Percentiles rank a stretch among this genome's conserved stretches.
Evolutionary conservation across 2,113 vertebrate species (phyloP).

Genomic region (Noctilio leporinus): DNA sequence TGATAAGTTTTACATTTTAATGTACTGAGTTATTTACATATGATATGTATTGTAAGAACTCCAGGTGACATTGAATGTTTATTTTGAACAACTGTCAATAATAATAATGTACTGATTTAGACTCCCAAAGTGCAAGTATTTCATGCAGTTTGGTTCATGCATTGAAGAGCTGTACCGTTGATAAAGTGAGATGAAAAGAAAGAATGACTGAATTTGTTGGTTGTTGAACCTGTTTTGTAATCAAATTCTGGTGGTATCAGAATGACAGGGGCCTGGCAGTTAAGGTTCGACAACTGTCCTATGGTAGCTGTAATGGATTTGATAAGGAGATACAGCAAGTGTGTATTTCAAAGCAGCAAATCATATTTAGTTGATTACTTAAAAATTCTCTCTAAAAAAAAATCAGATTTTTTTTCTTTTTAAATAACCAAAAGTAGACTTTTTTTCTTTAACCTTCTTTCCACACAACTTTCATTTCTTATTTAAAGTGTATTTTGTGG

Average conservation of each 20-base stretch:
- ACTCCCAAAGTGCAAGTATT: neutral
- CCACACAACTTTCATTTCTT: slow-evolving; percentile 4
- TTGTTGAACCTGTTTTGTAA: neutral
- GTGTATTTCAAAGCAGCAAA: neutral
- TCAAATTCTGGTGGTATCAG: neutral
- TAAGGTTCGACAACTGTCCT: neutral
- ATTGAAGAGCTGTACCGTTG: neutral
- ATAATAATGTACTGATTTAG: neutral
- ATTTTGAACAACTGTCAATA: slow-evolving; percentile 13
- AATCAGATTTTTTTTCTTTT: neutral
- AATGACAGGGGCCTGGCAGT: neutral
- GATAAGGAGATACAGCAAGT: neutral
- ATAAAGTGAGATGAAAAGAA: neutral
- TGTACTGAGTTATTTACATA: neutral
- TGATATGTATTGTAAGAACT: slow-evolving; percentile 9
- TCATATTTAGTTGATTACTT: slow-evolving; percentile 1
- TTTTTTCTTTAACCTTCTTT: neutral
- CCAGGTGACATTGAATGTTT: slow-evolving; percentile 12
- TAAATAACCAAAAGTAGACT: neutral
- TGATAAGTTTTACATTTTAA: slow-evolving; percentile 25
- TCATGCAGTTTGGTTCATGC: neutral
- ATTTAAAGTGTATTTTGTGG: slow-evolving; percentile 16
- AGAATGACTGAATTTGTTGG: neutral
- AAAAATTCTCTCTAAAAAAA: neutral
- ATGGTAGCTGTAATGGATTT: neutral